phyloP scores from a whole-genome alignment of 2,888 invertebrate genomes.

The Chrysolina oricalcia region DNA sequence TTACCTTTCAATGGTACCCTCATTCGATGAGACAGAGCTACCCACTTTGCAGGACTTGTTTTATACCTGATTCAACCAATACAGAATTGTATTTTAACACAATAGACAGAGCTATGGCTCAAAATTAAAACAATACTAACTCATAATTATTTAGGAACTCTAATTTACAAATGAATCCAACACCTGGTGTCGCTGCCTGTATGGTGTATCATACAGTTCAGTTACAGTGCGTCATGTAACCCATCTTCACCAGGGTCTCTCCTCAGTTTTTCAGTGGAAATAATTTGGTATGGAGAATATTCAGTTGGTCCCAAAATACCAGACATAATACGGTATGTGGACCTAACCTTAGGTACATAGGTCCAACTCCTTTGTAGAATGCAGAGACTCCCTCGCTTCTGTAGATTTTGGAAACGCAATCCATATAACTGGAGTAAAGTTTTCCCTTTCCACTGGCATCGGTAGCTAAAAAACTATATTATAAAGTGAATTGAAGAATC shows the following conservation, averaged over 20 bases:
- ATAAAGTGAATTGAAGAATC: neutral
- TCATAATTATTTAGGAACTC: no score
- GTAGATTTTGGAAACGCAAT: conserved; percentile 86
- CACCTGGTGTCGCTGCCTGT: no score
- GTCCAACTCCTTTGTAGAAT: conserved; percentile 92
- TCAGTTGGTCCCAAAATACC: conserved; percentile 89
- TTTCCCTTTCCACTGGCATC: conserved; percentile 76
- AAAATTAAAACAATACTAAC: no score
- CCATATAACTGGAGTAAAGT: conserved; percentile 82
- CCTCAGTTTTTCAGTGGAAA: neutral
- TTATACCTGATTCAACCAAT: no score
- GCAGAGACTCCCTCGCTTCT: conserved; percentile 85
- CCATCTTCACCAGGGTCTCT: neutral
- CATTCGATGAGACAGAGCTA: no score
- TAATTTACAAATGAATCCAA: no score
- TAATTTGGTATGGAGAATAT: conserved; percentile 59
- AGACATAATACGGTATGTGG: conserved; percentile 92
- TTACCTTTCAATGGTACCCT: no score
- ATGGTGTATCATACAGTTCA: neutral
- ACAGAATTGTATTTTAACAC: no score
- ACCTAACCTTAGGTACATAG: conserved; percentile 90
- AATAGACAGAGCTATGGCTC: no score
- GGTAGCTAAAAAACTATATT: conserved; percentile 71
- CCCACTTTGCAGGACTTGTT: no score
- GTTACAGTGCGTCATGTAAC: no score